Conservation (phyloP, 1,140 invertebrate genomes). For the Contarinia nasturtii region DNA sequence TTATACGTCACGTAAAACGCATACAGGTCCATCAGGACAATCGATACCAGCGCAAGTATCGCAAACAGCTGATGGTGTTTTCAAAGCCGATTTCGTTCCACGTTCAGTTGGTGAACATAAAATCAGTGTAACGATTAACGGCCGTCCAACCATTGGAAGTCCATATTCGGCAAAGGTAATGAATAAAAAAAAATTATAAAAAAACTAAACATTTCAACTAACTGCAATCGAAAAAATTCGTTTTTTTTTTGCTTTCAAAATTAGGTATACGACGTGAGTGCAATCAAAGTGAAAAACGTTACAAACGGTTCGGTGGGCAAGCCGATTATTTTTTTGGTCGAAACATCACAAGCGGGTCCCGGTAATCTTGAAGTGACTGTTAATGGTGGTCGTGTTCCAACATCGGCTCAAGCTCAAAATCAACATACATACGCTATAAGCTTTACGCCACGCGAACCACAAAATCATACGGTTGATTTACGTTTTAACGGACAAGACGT, state of each 20-base stretch:
- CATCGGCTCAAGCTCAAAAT: slow-evolving; percentile 84
- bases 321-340: slow-evolving; percentile 88
- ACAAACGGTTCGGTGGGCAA: slow-evolving; percentile 78
- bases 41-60: slow-evolving; percentile 71
- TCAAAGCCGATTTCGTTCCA: slow-evolving; percentile 73
- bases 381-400: slow-evolving; percentile 86
- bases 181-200: not conserved
- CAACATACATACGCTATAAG: slow-evolving; percentile 93
- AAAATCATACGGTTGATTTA: slow-evolving; percentile 79
- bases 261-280: slow-evolving; percentile 85
- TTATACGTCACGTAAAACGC: too few species aligned
- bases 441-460: slow-evolving; percentile 80
- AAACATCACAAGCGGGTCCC: slow-evolving; percentile 85
- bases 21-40: slow-evolving; percentile 58
- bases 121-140: slow-evolving; percentile 63
- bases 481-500: slow-evolving; percentile 93
- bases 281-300: slow-evolving; percentile 86
- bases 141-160: slow-evolving; percentile 60
- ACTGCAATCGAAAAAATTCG: not conserved
- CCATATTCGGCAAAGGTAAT: slow-evolving; percentile 72
- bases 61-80: slow-evolving; percentile 53
- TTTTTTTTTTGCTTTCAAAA: slow-evolving; percentile 10
- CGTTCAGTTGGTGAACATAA: slow-evolving; percentile 76
- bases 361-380: slow-evolving; percentile 96
- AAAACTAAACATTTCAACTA: not conserved